phyloP scores from a whole-genome alignment of 2,888 invertebrate species.

The Stratiomys singularior region DNA sequence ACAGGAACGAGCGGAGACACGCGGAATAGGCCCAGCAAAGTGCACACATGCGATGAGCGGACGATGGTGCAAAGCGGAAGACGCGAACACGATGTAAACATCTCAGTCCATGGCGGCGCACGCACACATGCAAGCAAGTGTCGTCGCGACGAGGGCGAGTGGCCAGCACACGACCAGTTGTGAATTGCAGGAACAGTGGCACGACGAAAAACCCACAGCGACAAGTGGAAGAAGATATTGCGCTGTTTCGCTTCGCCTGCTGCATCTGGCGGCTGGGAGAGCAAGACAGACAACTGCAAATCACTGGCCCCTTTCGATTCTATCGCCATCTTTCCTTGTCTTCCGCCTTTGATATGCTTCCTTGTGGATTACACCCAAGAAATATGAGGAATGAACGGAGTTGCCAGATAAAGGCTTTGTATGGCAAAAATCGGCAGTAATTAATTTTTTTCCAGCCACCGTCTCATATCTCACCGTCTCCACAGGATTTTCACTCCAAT shows the following conservation, averaged over 20 bases:
- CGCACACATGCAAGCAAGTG: constrained; percentile 9
- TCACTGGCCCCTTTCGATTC: constrained; percentile 6
- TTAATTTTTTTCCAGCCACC: too few species aligned
- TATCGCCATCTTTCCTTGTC: constrained; percentile 46
- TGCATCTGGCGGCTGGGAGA: constrained; percentile 8
- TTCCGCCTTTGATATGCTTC: constrained; percentile 44
- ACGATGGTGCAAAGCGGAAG: constrained; percentile 30
- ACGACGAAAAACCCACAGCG: constrained; percentile 14
- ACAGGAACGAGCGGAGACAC: constrained; percentile 1
- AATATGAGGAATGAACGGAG: background rate
- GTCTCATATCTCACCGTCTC: too few species aligned
- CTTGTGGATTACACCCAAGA: constrained; percentile 33
- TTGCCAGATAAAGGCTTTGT: background rate
- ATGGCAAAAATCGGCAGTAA: background rate
- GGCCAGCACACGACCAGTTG: constrained; percentile 37
- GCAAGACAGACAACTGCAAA: background rate
- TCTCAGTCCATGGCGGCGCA: background rate
- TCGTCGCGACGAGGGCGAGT: constrained; percentile 7
- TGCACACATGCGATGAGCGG: background rate
- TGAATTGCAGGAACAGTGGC: background rate
- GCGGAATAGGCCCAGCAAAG: constrained; percentile 11
- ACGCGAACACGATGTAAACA: constrained; percentile 24
- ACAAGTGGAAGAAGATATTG: constrained; percentile 35
- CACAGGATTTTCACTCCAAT: too few species aligned
- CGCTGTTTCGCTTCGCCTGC: background rate